phyloP scores from a whole-genome alignment of 2,113 vertebrate species.

The Cottus gobio region DNA sequence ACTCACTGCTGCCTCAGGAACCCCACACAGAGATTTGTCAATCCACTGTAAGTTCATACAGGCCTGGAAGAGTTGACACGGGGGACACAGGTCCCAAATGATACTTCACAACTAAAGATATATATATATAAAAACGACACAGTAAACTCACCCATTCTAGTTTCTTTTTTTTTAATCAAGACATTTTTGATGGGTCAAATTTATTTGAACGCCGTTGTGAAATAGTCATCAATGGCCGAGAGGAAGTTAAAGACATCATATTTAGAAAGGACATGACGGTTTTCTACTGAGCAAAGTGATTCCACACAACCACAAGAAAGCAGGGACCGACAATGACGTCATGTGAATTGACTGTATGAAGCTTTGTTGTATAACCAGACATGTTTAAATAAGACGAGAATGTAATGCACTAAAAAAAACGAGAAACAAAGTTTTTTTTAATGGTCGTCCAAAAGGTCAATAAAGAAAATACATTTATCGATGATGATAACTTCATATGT shows the following conservation, averaged over 20 bases:
- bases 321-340: not conserved
- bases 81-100: not conserved
- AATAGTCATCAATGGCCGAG: not conserved
- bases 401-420: not conserved
- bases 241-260: not conserved
- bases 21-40: conserved; percentile 74
- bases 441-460: not conserved
- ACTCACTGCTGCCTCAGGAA: conserved; percentile 74
- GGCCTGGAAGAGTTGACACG: conserved; percentile 19
- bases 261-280: not conserved
- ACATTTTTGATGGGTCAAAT: not conserved
- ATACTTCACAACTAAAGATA: not conserved
- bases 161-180: not conserved
- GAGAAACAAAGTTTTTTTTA: not conserved
- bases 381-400: not conserved
- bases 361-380: conserved; percentile 1
- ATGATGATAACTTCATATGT: not conserved
- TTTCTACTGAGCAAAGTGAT: conserved; percentile 1
- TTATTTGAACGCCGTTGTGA: not conserved
- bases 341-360: not conserved
- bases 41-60: conserved; percentile 71
- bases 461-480: not conserved
- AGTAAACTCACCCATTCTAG: not conserved
- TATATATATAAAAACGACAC: not conserved
- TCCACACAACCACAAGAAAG: not conserved